Base-by-base conservation (phyloP, 2,797 vertebrate species). In the Catostomus latipinnis region DNA sequence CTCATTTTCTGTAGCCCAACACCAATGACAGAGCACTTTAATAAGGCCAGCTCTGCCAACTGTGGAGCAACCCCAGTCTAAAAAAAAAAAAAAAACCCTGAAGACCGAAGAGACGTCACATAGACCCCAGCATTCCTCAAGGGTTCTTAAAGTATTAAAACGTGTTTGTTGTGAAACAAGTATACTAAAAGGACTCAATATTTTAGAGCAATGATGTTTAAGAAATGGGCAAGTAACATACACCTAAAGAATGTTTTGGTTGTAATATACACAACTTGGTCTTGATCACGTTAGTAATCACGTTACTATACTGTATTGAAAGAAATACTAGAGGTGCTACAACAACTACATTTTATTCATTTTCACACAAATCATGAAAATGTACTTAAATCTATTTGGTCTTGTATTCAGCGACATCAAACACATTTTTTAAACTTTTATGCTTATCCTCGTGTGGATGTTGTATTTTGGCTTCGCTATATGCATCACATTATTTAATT, bases 11-110 rank as follows among this genome's bases (percentile, higher is more conserved):
- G 11, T n/a, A 34, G 9, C 53, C 62, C 34, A 48, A 45, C 12
- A 54, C 14, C 46, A 67, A 14, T 77, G 65, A 77, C 76, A 65
- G 48, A 57, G 63, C 61, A 71, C 48, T 54, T 77, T 82, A 84
- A 84, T 63, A 49, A 82, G 53, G 66, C 54, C 18, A 14, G 34
- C 50, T 9, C 72, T 74, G 43, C 65, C 60, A 74, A 46, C 10
- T 63, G n/a, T 56, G 61, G 34, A 69, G 65, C 18, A 54, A 4
- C 58, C 13, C 45, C 18, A 61, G 61, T 73, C 71, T 50, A 57
- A 34, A 4, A 34, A 34, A 34, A 34, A 22, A 34, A 73, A 57
- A 61, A 73, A 71, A n/a, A n/a, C 54, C 46, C 54, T 71, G 70
- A 71, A 62, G 57, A 71, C 56, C 54, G 69, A 45, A 14, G 45